Conservation (phyloP, 2,888 invertebrate genomes). For the Argyresthia albistria region DNA sequence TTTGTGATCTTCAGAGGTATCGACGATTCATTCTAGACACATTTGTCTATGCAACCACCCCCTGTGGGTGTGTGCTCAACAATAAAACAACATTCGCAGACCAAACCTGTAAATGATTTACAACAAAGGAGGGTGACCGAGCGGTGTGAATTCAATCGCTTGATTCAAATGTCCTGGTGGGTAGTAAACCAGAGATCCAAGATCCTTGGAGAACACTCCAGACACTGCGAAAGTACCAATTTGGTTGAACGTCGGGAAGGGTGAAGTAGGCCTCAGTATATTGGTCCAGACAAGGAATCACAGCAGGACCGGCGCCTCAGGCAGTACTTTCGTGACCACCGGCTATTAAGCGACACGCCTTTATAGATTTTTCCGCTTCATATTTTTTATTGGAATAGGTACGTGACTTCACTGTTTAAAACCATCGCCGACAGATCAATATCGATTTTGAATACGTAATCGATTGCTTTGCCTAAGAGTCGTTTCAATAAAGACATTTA, state of each 20-base stretch:
- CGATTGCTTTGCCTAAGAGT: not conserved
- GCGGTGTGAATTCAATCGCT: slow-evolving; percentile 56
- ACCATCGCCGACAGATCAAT: slow-evolving; percentile 45
- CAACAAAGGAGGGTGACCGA: slow-evolving; percentile 45
- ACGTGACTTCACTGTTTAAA: slow-evolving; percentile 51
- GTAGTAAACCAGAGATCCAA: slow-evolving; percentile 25
- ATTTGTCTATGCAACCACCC: not conserved
- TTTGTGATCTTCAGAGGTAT: no score
- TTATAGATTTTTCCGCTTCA: slow-evolving; percentile 48
- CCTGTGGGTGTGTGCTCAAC: not conserved
- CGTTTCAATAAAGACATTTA: not conserved
- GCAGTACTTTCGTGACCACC: slow-evolving; percentile 58
- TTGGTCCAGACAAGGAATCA: slow-evolving; percentile 38
- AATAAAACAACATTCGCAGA: not conserved
- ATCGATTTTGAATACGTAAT: slow-evolving; percentile 32
- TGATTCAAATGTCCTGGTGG: slow-evolving; percentile 39
- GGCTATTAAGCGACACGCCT: slow-evolving; percentile 45
- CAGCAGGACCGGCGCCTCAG: slow-evolving; percentile 64
- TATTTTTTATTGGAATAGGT: slow-evolving; percentile 28
- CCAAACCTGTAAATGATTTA: slow-evolving; percentile 66
- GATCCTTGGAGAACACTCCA: slow-evolving; percentile 22
- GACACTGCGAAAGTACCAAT: slow-evolving; percentile 11
- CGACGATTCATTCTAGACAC: no score
- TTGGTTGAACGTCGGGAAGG: slow-evolving; percentile 11
- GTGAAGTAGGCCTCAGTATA: slow-evolving; percentile 25